These are phyloP conservation scores for Sanderia malayensis DNA, from an alignment of 30 jellyfish, hydroid and myxozoan species.

Conservation along the genomic window DNA sequence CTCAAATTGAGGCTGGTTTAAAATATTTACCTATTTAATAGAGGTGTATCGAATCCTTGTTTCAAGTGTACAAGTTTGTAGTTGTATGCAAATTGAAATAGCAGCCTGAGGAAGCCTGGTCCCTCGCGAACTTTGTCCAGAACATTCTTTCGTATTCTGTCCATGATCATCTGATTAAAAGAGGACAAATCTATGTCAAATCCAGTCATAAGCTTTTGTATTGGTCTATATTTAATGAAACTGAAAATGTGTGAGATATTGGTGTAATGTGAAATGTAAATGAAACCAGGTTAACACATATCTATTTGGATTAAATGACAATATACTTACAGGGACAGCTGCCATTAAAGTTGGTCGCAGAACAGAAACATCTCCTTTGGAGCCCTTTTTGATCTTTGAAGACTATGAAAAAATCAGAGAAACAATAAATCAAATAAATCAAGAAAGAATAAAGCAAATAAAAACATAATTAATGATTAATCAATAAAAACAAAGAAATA, in stretches of 20 bases:
- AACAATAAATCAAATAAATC: no score
- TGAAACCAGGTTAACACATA: no score
- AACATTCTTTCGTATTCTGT: constrained; percentile 79
- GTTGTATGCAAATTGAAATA: constrained; percentile 80
- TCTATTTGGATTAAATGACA: no score
- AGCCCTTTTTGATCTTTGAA: constrained; percentile 90
- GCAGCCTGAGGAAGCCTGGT: constrained; percentile 57
- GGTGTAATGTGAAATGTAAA: no score
- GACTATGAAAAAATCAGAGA: constrained; percentile 54
- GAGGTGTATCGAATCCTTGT: constrained; percentile 86
- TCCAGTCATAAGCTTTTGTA: no score
- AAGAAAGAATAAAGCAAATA: neutral
- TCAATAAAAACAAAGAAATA: no score
- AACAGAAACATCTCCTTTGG: constrained; percentile 88
- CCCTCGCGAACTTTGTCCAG: constrained; percentile 86
- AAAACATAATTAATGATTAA: no score
- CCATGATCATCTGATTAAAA: constrained; percentile 91
- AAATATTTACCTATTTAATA: constrained; percentile 75
- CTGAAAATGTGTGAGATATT: no score
- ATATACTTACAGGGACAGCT: constrained; percentile 83
- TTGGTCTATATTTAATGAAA: no score
- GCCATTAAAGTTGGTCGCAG: constrained; percentile 85
- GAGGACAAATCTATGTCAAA: no score
- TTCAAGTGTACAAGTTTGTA: constrained; percentile 67
- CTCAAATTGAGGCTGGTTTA: no score